phyloP scores from a whole-genome alignment of 2,888 invertebrate genomes.

The Dicyrtoma fusca region DNA sequence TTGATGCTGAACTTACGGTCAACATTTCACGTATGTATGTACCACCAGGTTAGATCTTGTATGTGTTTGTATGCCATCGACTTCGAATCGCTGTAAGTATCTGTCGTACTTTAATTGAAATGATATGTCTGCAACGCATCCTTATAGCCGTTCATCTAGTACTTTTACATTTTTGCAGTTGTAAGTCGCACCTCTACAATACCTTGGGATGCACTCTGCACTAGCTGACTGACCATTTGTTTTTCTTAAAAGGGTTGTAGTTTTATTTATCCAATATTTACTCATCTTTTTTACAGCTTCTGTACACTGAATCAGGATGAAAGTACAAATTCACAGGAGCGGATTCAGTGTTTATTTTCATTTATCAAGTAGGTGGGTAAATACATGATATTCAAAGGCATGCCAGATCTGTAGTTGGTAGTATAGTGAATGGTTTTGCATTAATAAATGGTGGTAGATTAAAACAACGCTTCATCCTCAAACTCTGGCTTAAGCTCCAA shows the following conservation, averaged over 20 bases:
- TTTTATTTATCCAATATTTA: constrained; percentile 33
- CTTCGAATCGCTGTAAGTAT: no score
- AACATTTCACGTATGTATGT: no score
- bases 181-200: no score
- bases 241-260: constrained; percentile 37
- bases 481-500: neutral
- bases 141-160: no score
- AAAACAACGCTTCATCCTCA: constrained; percentile 9
- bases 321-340: constrained; percentile 8
- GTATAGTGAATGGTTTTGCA: constrained; percentile 3
- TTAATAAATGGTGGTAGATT: constrained; percentile 16
- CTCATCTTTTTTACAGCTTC: constrained; percentile 31
- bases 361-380: constrained; percentile 1
- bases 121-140: no score
- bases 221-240: constrained; percentile 33
- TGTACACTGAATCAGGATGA: constrained; percentile 37
- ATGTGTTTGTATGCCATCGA: no score
- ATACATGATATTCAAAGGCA: neutral
- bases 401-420: constrained; percentile 4
- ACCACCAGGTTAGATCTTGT: no score
- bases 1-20: neutral
- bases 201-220: no score
- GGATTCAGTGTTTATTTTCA: constrained; percentile 22
- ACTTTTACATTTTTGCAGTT: no score
- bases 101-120: no score